Base-by-base conservation (phyloP, 1,140 invertebrate species). In the Maconellicoccus hirsutus region DNA sequence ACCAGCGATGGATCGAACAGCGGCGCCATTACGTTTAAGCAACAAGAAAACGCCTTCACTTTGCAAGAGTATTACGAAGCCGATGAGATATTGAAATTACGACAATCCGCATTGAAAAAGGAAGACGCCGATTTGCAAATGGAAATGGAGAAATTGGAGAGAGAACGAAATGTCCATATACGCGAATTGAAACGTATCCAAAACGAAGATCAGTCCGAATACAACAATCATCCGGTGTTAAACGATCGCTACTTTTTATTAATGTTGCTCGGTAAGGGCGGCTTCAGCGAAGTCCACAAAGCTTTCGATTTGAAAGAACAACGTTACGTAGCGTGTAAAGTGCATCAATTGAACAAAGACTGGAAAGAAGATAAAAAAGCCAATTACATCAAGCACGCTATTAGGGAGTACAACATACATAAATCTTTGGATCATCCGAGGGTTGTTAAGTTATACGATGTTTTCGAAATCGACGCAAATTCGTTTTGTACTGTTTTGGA, bases 281-380 rank as follows among this genome's bases (percentile, higher is more conserved):
- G 97, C 38, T 99, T 99, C 81, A 97, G 93, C 80, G 96, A 98
- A 85, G 96, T 98, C 72, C 94, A 98, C 81, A 98, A 98, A 86
- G 96, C 94, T 74, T 98, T 98, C 85, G 96, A 99, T 82, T 83
- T 94, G 76, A 94, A 97, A 79, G 95, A 99, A 82, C 95, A 98
- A 82, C 86, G 94, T 75, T 98, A 98, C 83, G 97, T 98, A 70
- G 97, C 97, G 73, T 98, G 96, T 84, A 99, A 99, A 84, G 96
- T 99, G 76, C 97, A 99, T 82, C 96, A 99, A 85, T 85, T 99
- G 74, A 98, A 98, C 82, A 97, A 98, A 86, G 96, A 98, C 84
- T 99, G 97, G 97, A 98, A 98, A 83, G 96, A 98, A 82, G 96
- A 98, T 81, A 99, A 99, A 83, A 98, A 98, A 85, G 96, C 96